These are phyloP conservation scores for Alcedo quadribrachys DNA, from an alignment of 2,797 vertebrate species.

Conservation along the genomic window DNA sequence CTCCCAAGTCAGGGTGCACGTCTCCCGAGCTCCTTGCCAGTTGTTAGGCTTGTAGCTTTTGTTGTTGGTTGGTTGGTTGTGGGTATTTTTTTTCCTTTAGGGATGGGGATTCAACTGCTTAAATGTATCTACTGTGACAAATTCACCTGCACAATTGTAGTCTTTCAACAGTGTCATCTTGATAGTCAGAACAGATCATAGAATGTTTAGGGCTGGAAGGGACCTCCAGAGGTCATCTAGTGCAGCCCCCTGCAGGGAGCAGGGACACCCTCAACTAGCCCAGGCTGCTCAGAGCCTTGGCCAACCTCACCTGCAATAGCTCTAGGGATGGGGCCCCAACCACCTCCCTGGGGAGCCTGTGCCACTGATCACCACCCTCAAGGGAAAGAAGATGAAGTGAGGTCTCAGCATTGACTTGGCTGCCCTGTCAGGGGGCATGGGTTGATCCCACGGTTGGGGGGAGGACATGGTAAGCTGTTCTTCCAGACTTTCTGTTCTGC, in stretches of 20 bases:
- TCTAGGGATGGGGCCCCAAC: too few species aligned
- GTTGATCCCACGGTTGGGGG: neutral
- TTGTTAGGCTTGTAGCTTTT: neutral
- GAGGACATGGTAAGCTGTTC: fast-evolving
- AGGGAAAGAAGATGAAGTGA: neutral
- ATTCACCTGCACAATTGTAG: neutral
- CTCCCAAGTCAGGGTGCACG: neutral
- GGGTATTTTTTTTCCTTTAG: neutral
- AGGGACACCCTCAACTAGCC: too few species aligned
- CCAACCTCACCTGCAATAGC: too few species aligned
- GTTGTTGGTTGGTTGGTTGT: neutral
- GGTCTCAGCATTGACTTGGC: fast-evolving
- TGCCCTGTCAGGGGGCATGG: fast-evolving
- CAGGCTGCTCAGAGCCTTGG: too few species aligned
- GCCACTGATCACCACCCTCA: too few species aligned
- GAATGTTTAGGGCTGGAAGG: too few species aligned
- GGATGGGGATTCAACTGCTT: neutral
- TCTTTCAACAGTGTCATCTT: neutral
- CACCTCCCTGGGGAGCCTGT: too few species aligned
- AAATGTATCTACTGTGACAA: neutral
- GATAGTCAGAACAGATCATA: too few species aligned
- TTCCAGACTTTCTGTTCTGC: neutral
- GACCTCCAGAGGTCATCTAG: too few species aligned
- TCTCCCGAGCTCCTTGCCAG: neutral
- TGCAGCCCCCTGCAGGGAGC: too few species aligned